Conservation (phyloP, 1,140 invertebrate genomes). For the Aphelinus atriplicis region DNA sequence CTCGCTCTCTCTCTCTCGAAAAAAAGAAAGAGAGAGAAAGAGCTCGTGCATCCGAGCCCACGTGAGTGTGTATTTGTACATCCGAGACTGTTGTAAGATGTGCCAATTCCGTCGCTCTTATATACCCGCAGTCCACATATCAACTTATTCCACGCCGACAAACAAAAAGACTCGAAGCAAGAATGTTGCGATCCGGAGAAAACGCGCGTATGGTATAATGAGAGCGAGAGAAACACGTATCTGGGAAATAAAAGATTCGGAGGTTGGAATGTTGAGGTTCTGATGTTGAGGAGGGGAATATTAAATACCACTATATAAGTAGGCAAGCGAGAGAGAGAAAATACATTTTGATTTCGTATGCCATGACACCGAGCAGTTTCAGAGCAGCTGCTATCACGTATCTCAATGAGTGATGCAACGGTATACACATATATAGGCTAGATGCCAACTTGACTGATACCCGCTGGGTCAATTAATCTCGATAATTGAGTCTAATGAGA, state of each 20-base stretch:
- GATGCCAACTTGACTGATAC: no score
- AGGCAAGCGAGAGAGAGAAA: background rate
- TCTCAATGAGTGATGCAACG: no score
- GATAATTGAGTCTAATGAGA: no score
- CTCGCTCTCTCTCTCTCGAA: no score
- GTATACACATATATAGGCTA: no score
- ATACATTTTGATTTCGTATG: no score
- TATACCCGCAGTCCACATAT: constrained; percentile 2
- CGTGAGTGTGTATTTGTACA: background rate
- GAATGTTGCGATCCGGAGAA: background rate
- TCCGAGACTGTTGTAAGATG: constrained; percentile 1
- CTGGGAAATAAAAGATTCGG: background rate
- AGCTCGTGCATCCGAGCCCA: background rate
- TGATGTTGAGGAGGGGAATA: background rate
- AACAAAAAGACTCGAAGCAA: background rate
- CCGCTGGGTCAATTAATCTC: no score
- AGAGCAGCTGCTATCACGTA: no score
- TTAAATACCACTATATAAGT: background rate
- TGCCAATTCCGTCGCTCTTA: constrained; percentile 22
- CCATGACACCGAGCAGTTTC: no score
- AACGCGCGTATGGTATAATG: background rate
- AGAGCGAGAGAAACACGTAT: background rate
- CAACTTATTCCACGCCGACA: background rate
- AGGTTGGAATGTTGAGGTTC: background rate
- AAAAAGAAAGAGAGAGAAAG: no score